Conservation (phyloP, 2,888 invertebrate genomes). For the Cyclophora punctaria region DNA sequence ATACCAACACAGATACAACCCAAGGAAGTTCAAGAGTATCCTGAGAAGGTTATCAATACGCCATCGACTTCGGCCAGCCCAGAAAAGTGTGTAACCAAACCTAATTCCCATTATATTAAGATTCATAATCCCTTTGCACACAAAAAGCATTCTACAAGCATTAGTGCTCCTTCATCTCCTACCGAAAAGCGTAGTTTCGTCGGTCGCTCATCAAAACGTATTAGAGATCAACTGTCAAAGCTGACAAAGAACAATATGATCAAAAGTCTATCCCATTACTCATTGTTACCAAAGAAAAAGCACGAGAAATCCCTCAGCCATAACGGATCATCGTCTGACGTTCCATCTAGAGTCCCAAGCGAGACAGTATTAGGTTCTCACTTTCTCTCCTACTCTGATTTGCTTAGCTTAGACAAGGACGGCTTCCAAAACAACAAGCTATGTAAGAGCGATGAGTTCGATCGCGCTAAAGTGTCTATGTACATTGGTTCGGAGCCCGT, state of each 20-base stretch:
- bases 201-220: constrained; percentile 59
- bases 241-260: constrained; percentile 64
- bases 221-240: constrained; percentile 56
- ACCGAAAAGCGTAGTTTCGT: constrained; percentile 59
- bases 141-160: constrained; percentile 52
- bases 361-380: constrained; percentile 72
- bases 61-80: constrained; percentile 26
- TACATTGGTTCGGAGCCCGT: constrained; percentile 67
- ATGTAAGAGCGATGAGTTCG: constrained; percentile 53
- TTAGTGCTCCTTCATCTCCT: constrained; percentile 65
- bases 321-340: constrained; percentile 54
- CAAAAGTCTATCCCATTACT: constrained; percentile 64
- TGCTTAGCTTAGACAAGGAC: constrained; percentile 54
- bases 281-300: constrained; percentile 58
- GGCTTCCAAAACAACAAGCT: constrained; percentile 37
- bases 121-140: constrained; percentile 61
- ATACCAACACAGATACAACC: neutral
- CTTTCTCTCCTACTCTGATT: constrained; percentile 65
- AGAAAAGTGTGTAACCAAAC: constrained; percentile 46
- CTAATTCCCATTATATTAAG: constrained; percentile 45
- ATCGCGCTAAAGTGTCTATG: constrained; percentile 51
- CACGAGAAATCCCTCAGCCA: constrained; percentile 51
- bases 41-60: constrained; percentile 14
- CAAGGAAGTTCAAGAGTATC: constrained; percentile 10
- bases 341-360: constrained; percentile 55